Conservation (phyloP, 2,888 invertebrate species). For the Hyalella azteca region DNA sequence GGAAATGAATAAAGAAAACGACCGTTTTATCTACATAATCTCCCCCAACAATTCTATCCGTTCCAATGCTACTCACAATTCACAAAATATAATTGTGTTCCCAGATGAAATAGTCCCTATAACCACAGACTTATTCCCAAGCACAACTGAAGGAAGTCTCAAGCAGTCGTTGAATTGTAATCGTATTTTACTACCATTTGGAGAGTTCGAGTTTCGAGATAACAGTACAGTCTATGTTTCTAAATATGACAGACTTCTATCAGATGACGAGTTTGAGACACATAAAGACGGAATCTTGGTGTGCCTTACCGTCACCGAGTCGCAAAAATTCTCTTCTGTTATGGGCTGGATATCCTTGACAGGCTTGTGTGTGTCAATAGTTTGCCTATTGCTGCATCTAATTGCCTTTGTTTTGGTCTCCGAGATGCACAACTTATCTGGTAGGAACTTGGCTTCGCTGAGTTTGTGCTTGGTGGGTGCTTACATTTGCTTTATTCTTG, state of each 20-base stretch:
- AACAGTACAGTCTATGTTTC: slow-evolving; percentile 63
- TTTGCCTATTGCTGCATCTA: slow-evolving; percentile 65
- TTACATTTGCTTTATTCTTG: slow-evolving; percentile 65
- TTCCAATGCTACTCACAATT: slow-evolving; percentile 16
- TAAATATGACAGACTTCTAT: slow-evolving; percentile 62
- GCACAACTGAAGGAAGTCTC: slow-evolving; percentile 42
- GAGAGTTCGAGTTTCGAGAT: slow-evolving; percentile 61
- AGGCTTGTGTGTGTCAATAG: slow-evolving; percentile 65
- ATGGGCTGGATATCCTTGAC: slow-evolving; percentile 65
- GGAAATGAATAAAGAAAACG: not conserved
- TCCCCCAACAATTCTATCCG: not conserved
- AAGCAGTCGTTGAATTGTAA: slow-evolving; percentile 61
- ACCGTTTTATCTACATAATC: not conserved
- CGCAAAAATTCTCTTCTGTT: slow-evolving; percentile 61
- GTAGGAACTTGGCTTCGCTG: slow-evolving; percentile 67
- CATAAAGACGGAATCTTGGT: slow-evolving; percentile 62
- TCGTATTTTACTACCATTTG: slow-evolving; percentile 62
- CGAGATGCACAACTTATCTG: slow-evolving; percentile 66
- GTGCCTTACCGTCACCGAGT: slow-evolving; percentile 61
- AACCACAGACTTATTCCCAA: not conserved
- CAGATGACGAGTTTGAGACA: slow-evolving; percentile 61
- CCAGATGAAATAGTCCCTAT: slow-evolving; percentile 23
- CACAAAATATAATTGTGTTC: slow-evolving; percentile 16
- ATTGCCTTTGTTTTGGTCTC: slow-evolving; percentile 65
- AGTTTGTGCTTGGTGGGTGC: slow-evolving; percentile 65